Conservation (phyloP, 2,797 vertebrate genomes). For the Morelia viridis region DNA sequence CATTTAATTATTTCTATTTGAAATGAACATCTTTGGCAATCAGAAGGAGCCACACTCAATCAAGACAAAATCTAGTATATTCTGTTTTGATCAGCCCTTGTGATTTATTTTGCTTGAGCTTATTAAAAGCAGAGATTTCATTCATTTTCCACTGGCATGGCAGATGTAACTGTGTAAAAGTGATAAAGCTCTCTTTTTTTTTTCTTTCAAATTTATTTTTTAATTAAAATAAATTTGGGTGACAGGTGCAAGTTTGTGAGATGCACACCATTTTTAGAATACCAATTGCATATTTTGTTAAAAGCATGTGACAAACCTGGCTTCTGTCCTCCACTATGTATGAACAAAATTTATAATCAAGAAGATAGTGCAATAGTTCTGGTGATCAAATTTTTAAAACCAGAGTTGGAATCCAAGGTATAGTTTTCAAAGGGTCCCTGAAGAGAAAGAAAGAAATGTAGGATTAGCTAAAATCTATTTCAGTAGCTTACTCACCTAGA, state of each 20-base stretch:
- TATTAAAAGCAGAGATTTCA: constrained; percentile 33
- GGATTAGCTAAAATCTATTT: neutral
- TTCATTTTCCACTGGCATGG: constrained; percentile 39
- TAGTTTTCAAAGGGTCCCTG: neutral
- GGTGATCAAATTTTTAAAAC: neutral
- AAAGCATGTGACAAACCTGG: constrained; percentile 1
- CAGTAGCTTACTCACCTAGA: neutral
- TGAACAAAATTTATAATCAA: constrained; percentile 25
- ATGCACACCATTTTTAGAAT: neutral
- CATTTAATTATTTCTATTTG: constrained; percentile 2
- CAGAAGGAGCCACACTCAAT: constrained; percentile 11
- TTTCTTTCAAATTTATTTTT: constrained; percentile 9
- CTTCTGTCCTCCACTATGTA: constrained; percentile 20
- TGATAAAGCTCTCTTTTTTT: constrained; percentile 31
- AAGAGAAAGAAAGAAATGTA: neutral
- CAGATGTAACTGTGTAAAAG: constrained; percentile 41
- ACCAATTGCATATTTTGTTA: constrained; percentile 35
- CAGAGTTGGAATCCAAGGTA: neutral
- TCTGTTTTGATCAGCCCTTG: constrained; percentile 25
- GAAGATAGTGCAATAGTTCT: neutral
- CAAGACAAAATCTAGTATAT: constrained; percentile 7
- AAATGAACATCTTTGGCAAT: neutral
- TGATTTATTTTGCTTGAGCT: constrained; percentile 42
- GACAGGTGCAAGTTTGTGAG: constrained; percentile 39
- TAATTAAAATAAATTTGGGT: constrained; percentile 42